These are phyloP conservation scores for Bergia puertoricense DNA, from an alignment of 92 coral and sea anemone species.

Conservation along the genomic window DNA sequence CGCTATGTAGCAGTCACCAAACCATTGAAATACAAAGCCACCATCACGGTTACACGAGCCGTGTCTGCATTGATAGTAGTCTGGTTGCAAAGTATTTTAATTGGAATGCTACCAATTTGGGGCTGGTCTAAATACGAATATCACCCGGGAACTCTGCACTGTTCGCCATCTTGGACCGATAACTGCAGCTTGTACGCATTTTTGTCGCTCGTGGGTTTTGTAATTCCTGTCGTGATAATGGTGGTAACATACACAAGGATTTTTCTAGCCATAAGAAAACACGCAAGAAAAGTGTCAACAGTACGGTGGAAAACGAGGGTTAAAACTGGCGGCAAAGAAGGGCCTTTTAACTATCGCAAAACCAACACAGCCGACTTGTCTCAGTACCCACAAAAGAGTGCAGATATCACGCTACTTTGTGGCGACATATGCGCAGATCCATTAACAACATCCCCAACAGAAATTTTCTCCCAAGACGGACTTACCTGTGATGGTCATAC, in stretches of 20 bases:
- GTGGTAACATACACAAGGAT: slow-evolving; percentile 80
- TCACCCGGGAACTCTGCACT: slow-evolving; percentile 88
- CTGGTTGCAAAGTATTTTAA: slow-evolving; percentile 74
- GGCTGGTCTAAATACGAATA: slow-evolving; percentile 82
- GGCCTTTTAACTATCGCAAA: background rate
- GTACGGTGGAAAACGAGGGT: slow-evolving; percentile 15
- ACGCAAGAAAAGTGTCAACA: slow-evolving; percentile 67
- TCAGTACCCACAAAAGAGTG: background rate
- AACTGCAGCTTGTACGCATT: slow-evolving; percentile 71
- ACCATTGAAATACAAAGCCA: slow-evolving; percentile 72
- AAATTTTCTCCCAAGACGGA: slow-evolving; percentile 15
- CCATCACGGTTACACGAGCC: slow-evolving; percentile 77
- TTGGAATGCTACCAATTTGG: slow-evolving; percentile 77
- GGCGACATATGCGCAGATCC: background rate
- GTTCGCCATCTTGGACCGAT: slow-evolving; percentile 80
- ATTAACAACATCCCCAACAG: slow-evolving; percentile 8
- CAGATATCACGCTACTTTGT: background rate
- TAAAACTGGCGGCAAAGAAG: background rate
- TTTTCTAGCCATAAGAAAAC: slow-evolving; percentile 68
- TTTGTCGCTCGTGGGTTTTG: slow-evolving; percentile 71
- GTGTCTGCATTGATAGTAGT: slow-evolving; percentile 57
- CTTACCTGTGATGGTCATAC: background rate
- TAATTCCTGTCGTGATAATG: slow-evolving; percentile 73
- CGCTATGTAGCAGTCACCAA: slow-evolving; percentile 89
- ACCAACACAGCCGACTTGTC: background rate